Base-by-base conservation (phyloP, 2,888 invertebrate genomes). In the Heteromyza rotundicornis region DNA sequence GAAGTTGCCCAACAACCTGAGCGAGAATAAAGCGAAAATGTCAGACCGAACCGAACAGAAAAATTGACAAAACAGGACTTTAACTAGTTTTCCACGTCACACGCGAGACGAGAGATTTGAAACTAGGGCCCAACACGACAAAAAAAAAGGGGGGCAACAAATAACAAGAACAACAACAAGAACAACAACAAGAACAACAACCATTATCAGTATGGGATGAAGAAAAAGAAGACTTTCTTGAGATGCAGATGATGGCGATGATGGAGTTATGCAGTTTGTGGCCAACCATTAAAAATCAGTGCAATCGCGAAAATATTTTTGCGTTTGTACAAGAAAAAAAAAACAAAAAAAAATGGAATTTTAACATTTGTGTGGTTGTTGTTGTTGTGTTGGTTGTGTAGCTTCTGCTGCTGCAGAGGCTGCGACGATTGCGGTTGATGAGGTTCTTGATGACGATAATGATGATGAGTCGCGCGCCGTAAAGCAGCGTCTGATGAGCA, bases 21-120 rank as follows among this genome's bases (percentile, higher is more conserved):
- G 12, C 40, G 3, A 5, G 27, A 10, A 5, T 10, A 27, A 10
- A 10, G 3, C 2, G 14, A 40, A 40, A 40, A 10, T 40, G 40
- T 7, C 40, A 40, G 40, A 40, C 40, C 10, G 10, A 27, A 10
- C 7, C 27, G 10, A 40, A 7, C 40, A 7, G 40, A 40, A 40
- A 36, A 53, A 59, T 60, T 55, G 50, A 55, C 50, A 49, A 59
- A 60, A 50, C 60, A 60, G 60, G 60, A 60, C 55, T 50, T 60
- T 47, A 52, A 55, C 54, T 60, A 55, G 55, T 54, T 60, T 50
- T 20, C 16, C 3, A 7, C 10, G 10, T 40, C 12, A 5, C 3
- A 40, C 40, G 40, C 14, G 10, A 20, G 19, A 14, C 20, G 2
- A 20, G 47, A 19, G 47, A 47, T 47, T 47, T 47, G 19, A 47